Evolutionary conservation across 1,140 invertebrate genomes (phyloP), one percentile per base, ranked within the genome.

Genomic region (Drepana arcuata): DNA sequence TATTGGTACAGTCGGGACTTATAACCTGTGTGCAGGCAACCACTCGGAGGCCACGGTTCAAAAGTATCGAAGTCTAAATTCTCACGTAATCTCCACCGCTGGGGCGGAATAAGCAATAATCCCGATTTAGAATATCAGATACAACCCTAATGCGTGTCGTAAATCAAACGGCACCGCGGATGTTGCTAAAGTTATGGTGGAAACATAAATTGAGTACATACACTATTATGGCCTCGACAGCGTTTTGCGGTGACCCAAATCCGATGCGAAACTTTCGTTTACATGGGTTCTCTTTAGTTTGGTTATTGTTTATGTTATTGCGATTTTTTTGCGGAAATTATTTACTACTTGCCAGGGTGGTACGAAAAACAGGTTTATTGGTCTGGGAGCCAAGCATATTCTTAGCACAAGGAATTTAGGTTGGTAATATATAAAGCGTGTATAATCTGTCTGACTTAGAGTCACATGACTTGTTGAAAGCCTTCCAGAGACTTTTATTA

Each of bases 141-240:
- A 61, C 48, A 52, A 42, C 25, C 41, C 48, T 64, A 66, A 62
- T 66, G 58, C 42, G 37, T 15, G 42, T 34, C 33, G 51, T 70
- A 70, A 64, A 70, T 66, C 56, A 48, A 32, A 32, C 34, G 34
- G 44, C 52, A 60, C 55, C 48, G 51, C 53, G 50, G 55, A 54
- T 53, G 51, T 48, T 36, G 45, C 52, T 43, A 57, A 62, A 68
- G 64, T 68, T 66, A 65, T 61, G 47, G 58, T 51, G 39, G 18
- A 28, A 41, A 42, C 49, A 63, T 71, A 71, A 67, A 67, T 71
- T 55, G 46, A 26, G 26, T 41, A 34, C 60, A 53, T 53, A 46
- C 64, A 50, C 50, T 32, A 50, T 66, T 60, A 60, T 53, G 34
- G 44, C 37, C 18, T 31, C 18, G 11, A 13, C 34, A 42, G 41